Base-by-base conservation (phyloP, 2,888 invertebrate species). In the Dicroscelio sp. region DNA sequence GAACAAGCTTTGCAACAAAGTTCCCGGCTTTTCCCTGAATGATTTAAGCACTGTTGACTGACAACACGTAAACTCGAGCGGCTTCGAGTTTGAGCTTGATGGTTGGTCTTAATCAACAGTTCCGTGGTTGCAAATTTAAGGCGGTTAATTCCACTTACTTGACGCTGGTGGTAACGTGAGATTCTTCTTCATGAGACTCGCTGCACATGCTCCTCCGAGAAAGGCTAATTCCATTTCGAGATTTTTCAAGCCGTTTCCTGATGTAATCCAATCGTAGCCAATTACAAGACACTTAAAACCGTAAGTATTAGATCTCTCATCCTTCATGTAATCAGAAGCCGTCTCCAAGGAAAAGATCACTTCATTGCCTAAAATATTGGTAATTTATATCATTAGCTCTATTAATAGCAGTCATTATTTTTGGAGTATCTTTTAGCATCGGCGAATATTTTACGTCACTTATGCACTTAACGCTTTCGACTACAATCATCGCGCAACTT, bases 261-360 rank as follows among this genome's bases (percentile, higher is more conserved):
- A 97, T 96, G 97, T 97, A 97, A 97, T 98, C 98, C 98, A 99
- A 96, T 98, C 99, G 97, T 98, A 99, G 90, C 98, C 99, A 95
- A 98, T 98, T 82, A 98, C 98, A 38, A 98, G 97, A 96, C 98
- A 98, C 92, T 98, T 99, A 97, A 98, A 99, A 94, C 97, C 98
- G 96, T 98, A 99, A 90, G 98, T 98, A 95, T 98, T 98, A 0
- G 98, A 98, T 95, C 98, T 98, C 93, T 99, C 99, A 97, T 99
- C 99, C 95, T 99, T 99, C 90, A 99, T 98, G 96, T 99, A 99
- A 96, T 99, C 98, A 0, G 99, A 99, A 0, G 99, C 99, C 0
- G 99, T 99, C 97, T 99, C 99, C 96, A 99, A 96, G 0, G 99
- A 99, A 97, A 99, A 99, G 95, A 99, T 98, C 0, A 99, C 98